Evolutionary conservation across 2,888 invertebrate species (phyloP), one percentile per base, ranked within the genome.

Genomic region (Synergus japonicus): DNA sequence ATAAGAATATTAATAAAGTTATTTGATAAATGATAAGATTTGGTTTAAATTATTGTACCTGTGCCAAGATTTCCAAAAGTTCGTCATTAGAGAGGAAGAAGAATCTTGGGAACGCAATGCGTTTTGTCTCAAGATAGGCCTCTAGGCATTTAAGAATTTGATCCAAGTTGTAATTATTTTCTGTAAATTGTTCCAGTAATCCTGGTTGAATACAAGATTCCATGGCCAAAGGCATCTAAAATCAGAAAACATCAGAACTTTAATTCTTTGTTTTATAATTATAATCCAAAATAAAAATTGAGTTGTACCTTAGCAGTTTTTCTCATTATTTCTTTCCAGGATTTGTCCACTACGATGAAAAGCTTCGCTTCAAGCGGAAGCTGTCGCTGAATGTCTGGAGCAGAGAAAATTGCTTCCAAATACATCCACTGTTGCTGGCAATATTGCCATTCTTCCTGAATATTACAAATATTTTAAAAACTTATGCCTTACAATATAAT

Each of bases 351-450:
- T 77, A 95, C 93, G 4, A 94, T 94, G 91, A 98, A 98, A 89
- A 98, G 94, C 88, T 96, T 96, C 0, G 98, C 97, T 91, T 98
- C 98, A 85, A 96, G 95, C 0, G 98, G 98, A 89, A 98, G 93
- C 90, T 98, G 98, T 15, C 97, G 95, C 91, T 98, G 97, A 86
- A 98, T 98, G 89, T 98, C 98, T 0, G 98, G 97, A 0, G 98
- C 98, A 10, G 97, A 96, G 92, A 98, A 98, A 89, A 98, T 98
- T 0, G 98, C 97, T 92, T 98, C 98, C 87, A 98, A 93, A 90
- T 98, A 98, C 60, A 98, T 94, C 98, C 98, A 98, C n/a, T 96
- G 96, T 86, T 96, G 96, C 92, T 98, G 98, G 87, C 98, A 97
- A 81, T 95, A 94, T 86, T 94, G 94, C 98, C 98, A 98, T 90